Percentiles rank a stretch among this genome's conserved stretches.
Conservation (phyloP, 2,797 vertebrate genomes). For the Aulostomus chinensis region DNA sequence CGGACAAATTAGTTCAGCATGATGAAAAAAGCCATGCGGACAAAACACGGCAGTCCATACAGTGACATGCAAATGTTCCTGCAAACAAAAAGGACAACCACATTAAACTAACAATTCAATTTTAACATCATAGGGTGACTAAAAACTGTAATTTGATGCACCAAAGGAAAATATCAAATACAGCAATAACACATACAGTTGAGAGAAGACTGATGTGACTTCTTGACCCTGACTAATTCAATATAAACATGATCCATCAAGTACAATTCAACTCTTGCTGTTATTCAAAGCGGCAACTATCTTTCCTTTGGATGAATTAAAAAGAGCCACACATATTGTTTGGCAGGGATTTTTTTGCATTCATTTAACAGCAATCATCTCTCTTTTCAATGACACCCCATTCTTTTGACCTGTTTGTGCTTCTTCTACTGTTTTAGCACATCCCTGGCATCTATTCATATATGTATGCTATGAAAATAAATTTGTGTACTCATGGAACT, state of each 20-base stretch:
- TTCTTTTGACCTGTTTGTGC: no score
- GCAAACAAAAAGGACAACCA: no score
- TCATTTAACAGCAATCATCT: no score
- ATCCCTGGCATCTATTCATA: no score
- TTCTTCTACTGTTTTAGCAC: no score
- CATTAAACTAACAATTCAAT: no score
- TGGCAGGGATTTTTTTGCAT: background rate
- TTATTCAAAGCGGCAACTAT: slow-evolving; percentile 9
- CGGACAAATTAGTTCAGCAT: slow-evolving; percentile 45
- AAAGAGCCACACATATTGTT: background rate
- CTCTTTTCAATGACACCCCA: no score
- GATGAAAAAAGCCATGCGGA: slow-evolving; percentile 31
- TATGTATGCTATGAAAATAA: no score
- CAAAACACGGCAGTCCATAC: slow-evolving; percentile 22
- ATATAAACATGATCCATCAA: background rate
- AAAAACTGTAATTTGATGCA: background rate
- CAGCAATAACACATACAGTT: background rate
- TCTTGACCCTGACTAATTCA: no score
- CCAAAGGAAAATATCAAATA: background rate
- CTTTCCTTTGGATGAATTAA: slow-evolving; percentile 18
- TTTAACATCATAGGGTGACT: no score
- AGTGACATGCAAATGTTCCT: background rate
- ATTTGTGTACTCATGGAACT: no score
- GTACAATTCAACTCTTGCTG: slow-evolving; percentile 1
- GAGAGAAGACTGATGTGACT: background rate